These are phyloP conservation scores for Drosophila bipectinata DNA, from an alignment of 1,140 invertebrate species.

Conservation along the genomic window DNA sequence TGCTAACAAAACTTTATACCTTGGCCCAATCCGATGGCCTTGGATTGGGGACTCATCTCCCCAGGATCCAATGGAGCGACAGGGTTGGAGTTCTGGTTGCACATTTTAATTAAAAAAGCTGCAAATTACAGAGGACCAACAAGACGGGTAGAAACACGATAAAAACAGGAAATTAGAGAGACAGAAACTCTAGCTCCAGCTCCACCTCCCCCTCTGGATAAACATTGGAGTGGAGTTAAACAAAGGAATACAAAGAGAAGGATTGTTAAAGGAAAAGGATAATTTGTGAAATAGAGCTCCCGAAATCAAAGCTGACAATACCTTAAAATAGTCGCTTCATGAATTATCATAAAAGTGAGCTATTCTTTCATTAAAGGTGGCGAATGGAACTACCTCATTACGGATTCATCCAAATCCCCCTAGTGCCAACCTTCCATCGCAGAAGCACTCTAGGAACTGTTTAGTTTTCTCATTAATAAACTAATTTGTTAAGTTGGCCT, in stretches of 20 bases:
- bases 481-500: slow-evolving; percentile 68
- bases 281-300: not conserved
- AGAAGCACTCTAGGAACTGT: slow-evolving; percentile 18
- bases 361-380: not conserved
- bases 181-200: slow-evolving; percentile 1
- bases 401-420: not conserved
- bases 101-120: slow-evolving; percentile 68
- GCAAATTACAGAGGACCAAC: slow-evolving; percentile 47
- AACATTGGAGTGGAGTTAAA: not conserved
- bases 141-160: not conserved
- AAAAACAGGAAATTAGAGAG: slow-evolving; percentile 19
- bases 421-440: not conserved
- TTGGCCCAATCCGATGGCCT: not conserved
- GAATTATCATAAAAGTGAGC: no score
- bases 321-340: no score
- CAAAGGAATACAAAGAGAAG: not conserved
- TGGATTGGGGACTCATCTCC: not conserved
- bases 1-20: slow-evolving; percentile 60
- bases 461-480: slow-evolving; percentile 75
- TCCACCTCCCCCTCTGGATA: not conserved
- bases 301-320: no score
- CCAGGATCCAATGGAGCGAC: slow-evolving; percentile 1
- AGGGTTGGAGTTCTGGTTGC: slow-evolving; percentile 32
- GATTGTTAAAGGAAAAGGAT: not conserved
- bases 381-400: not conserved